Base-by-base conservation (phyloP, 2,888 invertebrate species). In the Drosophila greeni region DNA sequence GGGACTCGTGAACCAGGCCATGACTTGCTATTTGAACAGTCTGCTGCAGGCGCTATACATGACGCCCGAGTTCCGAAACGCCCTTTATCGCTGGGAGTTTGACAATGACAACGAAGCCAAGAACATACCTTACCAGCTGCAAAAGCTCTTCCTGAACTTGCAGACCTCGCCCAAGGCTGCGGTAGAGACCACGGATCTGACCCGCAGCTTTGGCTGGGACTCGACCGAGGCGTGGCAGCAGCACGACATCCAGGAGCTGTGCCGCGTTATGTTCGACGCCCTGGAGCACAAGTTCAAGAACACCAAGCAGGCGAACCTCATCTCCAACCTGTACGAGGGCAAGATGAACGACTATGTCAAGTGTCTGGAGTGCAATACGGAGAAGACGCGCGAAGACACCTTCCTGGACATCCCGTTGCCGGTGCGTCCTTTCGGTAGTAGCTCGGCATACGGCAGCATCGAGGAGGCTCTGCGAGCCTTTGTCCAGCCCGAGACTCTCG, bases 11-110 rank as follows among this genome's bases (percentile, higher is more conserved):
- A 96, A 96, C 88, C 95, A 96, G 88, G 96, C 96, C 1, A 97
- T 96, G 96, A 97, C 96, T 0, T 97, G 97, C 86, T 97, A 97
- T 87, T 90, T 97, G 61, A 97, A 97, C 89, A 95, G 95, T 88
- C 90, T 97, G 45, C 90, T 97, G 24, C 97, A 97, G 89, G 94
- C 96, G 0, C 90, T 97, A 6, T 97, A 92, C 85, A 97, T 97
- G 95, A 97, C 96, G 2, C 97, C 97, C 1, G 96, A 97, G 88
- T 97, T 97, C 87, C 91, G 96, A 37, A 97, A 97, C 89, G 95
- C 95, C 4, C 89, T 97, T 34, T 96, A 96, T 87, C 93, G 93
- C 81, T 95, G 95, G 94, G 93, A 94, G 85, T 95, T 92, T 85
- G 93, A 93, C 81, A 92, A 92, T 8, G 92, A 92, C 74, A 93